Percentiles rank a stretch among this genome's conserved stretches.
These are phyloP conservation scores for Drosophila kuntzei DNA, from an alignment of 2,888 invertebrate genomes.

Conservation along the genomic window DNA sequence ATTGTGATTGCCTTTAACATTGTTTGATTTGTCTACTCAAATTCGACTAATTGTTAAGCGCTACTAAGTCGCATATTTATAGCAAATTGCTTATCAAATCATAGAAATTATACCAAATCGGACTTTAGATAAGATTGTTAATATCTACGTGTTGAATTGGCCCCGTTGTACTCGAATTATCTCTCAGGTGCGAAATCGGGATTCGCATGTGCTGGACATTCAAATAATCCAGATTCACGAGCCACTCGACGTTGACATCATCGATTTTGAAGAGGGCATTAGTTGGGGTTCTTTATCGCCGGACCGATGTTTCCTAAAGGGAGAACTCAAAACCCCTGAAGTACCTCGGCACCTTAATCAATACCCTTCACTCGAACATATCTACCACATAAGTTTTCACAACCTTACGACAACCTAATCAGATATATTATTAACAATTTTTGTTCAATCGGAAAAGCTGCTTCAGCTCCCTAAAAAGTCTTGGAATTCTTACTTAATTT, in stretches of 20 bases:
- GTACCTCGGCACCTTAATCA: background rate
- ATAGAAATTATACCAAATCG: conserved; percentile 13
- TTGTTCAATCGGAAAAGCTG: too few species aligned
- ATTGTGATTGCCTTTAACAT: conserved; percentile 58
- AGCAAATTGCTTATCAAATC: conserved; percentile 28
- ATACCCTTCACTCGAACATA: conserved; percentile 5
- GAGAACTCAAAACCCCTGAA: background rate
- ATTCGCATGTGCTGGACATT: background rate
- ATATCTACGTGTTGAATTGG: conserved; percentile 40
- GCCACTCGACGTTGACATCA: conserved; percentile 14
- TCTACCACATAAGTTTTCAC: background rate
- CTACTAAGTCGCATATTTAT: conserved; percentile 43
- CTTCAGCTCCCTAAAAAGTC: too few species aligned
- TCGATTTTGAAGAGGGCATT: conserved; percentile 8
- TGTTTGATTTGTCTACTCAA: conserved; percentile 58
- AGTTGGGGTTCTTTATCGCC: background rate
- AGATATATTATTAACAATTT: background rate
- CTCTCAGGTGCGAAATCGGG: conserved; percentile 23
- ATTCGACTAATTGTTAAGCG: conserved; percentile 56
- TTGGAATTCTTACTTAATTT: too few species aligned
- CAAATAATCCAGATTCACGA: conserved; percentile 1
- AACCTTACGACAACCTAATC: background rate
- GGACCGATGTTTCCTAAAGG: background rate
- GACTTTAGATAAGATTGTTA: conserved; percentile 48
- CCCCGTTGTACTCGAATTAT: conserved; percentile 22